Conservation (phyloP, 64 coral and sea anemone genomes). For the Actinia equina region DNA sequence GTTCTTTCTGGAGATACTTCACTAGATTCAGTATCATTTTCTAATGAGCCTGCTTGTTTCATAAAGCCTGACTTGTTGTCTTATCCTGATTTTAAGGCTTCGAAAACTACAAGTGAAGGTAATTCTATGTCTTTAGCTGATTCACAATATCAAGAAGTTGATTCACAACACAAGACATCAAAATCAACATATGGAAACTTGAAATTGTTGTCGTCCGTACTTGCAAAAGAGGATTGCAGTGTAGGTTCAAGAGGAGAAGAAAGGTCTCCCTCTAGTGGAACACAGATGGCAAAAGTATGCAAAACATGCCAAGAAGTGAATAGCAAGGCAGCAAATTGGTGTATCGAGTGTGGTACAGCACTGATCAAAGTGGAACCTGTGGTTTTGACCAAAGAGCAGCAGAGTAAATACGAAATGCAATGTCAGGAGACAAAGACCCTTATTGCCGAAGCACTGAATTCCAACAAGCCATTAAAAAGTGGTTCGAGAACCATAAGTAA, state of each 20-base stretch:
- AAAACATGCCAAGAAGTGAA: conserved; percentile 70
- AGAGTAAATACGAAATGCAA: conserved; percentile 50
- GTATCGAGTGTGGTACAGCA: conserved; percentile 79
- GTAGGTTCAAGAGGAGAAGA: neutral
- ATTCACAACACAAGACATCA: neutral
- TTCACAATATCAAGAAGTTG: neutral
- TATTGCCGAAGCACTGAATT: conserved; percentile 48
- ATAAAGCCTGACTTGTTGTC: neutral
- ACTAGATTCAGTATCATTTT: neutral
- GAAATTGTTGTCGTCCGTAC: neutral
- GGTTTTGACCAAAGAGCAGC: conserved; percentile 39
- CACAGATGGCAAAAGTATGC: conserved; percentile 54
- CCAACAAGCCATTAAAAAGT: neutral
- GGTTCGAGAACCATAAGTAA: conserved; percentile 23
- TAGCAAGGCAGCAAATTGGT: conserved; percentile 78
- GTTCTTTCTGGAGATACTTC: neutral
- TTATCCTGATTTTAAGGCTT: neutral
- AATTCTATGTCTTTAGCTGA: neutral
- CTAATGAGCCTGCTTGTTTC: neutral
- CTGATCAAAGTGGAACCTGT: conserved; percentile 45
- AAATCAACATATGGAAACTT: neutral
- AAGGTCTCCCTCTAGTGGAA: neutral
- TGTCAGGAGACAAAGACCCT: conserved; percentile 35
- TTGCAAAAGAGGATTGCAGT: neutral
- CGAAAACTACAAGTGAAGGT: neutral